phyloP scores from a whole-genome alignment of 1,140 invertebrate species.

The Drosophila paulistorum region DNA sequence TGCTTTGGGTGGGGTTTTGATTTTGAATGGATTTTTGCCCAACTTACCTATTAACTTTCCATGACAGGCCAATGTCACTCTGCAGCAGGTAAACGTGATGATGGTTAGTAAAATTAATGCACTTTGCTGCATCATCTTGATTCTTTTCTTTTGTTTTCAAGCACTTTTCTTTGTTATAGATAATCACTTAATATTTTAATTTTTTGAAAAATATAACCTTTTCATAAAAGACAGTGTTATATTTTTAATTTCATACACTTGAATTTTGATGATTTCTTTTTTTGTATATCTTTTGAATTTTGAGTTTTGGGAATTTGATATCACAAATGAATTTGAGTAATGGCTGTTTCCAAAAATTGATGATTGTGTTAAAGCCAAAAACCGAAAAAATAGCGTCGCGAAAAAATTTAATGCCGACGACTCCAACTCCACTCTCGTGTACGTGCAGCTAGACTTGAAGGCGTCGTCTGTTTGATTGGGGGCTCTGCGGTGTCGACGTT shows the following conservation, averaged over 20 bases:
- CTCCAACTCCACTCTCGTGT: constrained; percentile 82
- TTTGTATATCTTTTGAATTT: constrained; percentile 37
- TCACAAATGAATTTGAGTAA: constrained; percentile 51
- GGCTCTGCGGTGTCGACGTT: constrained; percentile 61
- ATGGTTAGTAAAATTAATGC: constrained; percentile 58
- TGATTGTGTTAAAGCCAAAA: constrained; percentile 39
- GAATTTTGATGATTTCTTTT: background rate
- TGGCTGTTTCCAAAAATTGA: constrained; percentile 33
- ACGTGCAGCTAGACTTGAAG: constrained; percentile 83
- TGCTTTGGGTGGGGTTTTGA: constrained; percentile 17
- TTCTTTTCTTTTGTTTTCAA: constrained; percentile 20
- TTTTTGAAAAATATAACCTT: constrained; percentile 63
- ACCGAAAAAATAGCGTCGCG: constrained; percentile 67
- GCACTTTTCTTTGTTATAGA: constrained; percentile 15
- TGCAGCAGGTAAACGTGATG: constrained; percentile 60
- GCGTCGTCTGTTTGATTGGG: constrained; percentile 82
- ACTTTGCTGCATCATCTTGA: constrained; percentile 68
- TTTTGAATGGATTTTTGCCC: constrained; percentile 6
- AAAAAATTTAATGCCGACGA: constrained; percentile 70
- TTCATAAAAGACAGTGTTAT: constrained; percentile 66
- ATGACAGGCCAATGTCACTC: constrained; percentile 71
- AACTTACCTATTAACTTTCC: constrained; percentile 79
- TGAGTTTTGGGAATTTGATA: constrained; percentile 23
- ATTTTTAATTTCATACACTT: constrained; percentile 49
- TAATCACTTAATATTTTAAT: constrained; percentile 24